These are phyloP conservation scores for Kuschelorhynchus macadamiae DNA, from an alignment of 2,888 invertebrate genomes.

Conservation along the genomic window DNA sequence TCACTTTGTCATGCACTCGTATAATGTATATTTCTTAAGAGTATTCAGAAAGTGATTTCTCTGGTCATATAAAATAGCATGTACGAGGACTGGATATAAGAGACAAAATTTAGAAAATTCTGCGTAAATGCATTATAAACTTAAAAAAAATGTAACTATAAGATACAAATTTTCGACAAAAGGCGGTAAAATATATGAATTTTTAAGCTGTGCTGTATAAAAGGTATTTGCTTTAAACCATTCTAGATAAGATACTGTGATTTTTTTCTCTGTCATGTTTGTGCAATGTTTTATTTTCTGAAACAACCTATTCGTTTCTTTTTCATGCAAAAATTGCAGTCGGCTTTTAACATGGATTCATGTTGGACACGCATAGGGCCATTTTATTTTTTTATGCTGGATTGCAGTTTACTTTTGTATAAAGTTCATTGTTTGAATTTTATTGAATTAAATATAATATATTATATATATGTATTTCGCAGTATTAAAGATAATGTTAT, in stretches of 20 bases:
- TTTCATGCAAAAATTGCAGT: conserved; percentile 22
- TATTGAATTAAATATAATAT: background rate
- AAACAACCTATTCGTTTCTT: conserved; percentile 1
- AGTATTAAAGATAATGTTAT: conserved; percentile 19
- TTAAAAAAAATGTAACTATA: no score
- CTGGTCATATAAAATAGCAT: no score
- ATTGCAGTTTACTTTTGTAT: conserved; percentile 7
- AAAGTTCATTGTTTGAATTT: background rate
- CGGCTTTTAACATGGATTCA: conserved; percentile 8
- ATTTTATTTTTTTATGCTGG: conserved; percentile 32
- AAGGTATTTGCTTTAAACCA: conserved; percentile 32
- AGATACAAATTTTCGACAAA: no score
- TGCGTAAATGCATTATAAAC: no score
- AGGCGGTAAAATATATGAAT: no score
- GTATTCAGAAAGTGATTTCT: no score
- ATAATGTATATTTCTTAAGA: no score
- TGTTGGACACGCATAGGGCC: conserved; percentile 13
- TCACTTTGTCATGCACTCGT: no score
- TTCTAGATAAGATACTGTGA: conserved; percentile 42
- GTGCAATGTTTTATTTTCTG: conserved; percentile 39
- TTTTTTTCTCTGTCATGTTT: conserved; percentile 38
- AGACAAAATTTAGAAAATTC: no score
- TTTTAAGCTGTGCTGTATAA: no score
- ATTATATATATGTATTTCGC: conserved; percentile 18
- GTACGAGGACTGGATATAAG: no score